Conservation (phyloP, 2,888 invertebrate genomes). For the Holacanthella duospinosa region DNA sequence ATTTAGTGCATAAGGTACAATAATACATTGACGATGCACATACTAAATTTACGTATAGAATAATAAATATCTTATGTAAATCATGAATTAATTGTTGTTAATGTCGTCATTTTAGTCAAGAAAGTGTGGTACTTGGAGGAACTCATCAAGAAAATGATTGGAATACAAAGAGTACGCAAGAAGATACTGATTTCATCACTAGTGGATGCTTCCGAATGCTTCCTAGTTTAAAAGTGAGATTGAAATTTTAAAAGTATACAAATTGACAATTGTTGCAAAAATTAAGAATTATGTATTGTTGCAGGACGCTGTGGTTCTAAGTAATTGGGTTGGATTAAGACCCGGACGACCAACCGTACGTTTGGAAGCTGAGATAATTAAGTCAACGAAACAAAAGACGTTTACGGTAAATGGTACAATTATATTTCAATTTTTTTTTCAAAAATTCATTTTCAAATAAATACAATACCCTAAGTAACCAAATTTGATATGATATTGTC, state of each 20-base stretch:
- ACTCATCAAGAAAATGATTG: slow-evolving; percentile 59
- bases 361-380: slow-evolving; percentile 47
- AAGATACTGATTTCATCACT: slow-evolving; percentile 53
- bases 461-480: too few relatives aligned
- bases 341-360: slow-evolving; percentile 57
- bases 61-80: too few relatives aligned
- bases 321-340: slow-evolving; percentile 61
- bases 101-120: slow-evolving; percentile 49
- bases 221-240: slow-evolving; percentile 12
- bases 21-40: not conserved
- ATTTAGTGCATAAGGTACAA: not conserved
- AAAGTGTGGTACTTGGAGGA: slow-evolving; percentile 62
- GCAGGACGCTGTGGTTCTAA: slow-evolving; percentile 48
- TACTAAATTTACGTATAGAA: slow-evolving; percentile 4
- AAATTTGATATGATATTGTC: too few relatives aligned
- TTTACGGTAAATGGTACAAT: slow-evolving; percentile 29
- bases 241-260: not conserved
- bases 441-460: slow-evolving; percentile 7
- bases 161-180: slow-evolving; percentile 46
- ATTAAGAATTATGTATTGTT: slow-evolving; percentile 14
- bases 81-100: too few relatives aligned
- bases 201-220: slow-evolving; percentile 48
- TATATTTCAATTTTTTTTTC: not conserved
- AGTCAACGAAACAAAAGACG: slow-evolving; percentile 22
- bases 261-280: not conserved